Base-by-base conservation (phyloP, 2,113 vertebrate species). In the Atrichornis clamosus region DNA sequence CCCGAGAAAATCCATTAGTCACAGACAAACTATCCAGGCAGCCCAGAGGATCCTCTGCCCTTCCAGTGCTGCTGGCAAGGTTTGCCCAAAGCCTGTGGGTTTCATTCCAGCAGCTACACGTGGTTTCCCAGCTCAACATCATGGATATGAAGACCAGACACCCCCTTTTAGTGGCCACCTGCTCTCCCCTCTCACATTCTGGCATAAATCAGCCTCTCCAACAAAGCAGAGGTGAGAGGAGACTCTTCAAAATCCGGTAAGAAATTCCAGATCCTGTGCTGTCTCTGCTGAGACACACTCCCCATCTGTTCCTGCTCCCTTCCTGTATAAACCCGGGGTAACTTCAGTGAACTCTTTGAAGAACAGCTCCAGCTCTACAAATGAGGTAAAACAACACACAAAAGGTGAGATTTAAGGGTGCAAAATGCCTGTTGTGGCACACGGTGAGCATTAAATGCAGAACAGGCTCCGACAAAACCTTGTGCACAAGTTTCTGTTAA, bases 1-100 rank as follows among this genome's bases (percentile, higher is more conserved):
- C 85, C 93, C 7, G 1, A 85, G 55, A 87, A 97, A 90, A 96
- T 74, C 63, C 47, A 28, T 94, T 88, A 83, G 87, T 90, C 56
- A 95, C 68, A 91, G 63, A 78, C 55, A 44, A 78, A 58, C 46
- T 82, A 81, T 80, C 33, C 41, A 26, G 70, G 47, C 60, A 94
- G 52, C 90, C 87, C 58, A 42, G 24, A 4, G 8, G 47, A 94
- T 60, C 42, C n/a, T 83, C 81, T 55, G 33, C 53, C 46, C 76
- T 87, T 56, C 41, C 30, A 42, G 44, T 53, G 64, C 64, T 74
- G 50, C 82, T 93, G 44, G 41, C 62, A 73, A 93, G 33, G 49
- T 87, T 74, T 87, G 49, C 62, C 91, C 50, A 15, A 89, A 97
- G 84, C 67, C 35, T 87, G 12, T 32, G 47, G 33, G 19, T 47